These are phyloP conservation scores for Drosophila dunni DNA, from an alignment of 1,140 invertebrate genomes.

Conservation along the genomic window DNA sequence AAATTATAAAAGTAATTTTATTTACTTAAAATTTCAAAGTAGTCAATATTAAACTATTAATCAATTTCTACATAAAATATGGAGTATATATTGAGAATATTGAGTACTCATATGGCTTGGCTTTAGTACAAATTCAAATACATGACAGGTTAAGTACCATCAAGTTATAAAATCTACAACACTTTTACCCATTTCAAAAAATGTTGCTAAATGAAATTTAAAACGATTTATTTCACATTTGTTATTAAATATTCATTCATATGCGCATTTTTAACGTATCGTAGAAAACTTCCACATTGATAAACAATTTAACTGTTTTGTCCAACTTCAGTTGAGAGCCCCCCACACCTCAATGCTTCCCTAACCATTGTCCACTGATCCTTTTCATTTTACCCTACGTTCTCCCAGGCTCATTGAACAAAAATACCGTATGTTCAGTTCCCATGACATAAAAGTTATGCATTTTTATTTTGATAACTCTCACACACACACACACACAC, in stretches of 20 bases:
- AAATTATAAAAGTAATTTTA: too few species aligned
- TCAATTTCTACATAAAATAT: too few species aligned
- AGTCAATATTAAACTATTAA: too few species aligned
- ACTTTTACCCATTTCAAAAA: neutral
- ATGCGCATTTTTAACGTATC: conserved; percentile 35
- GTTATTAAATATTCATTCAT: conserved; percentile 42
- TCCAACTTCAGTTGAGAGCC: conserved; percentile 16
- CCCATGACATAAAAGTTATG: conserved; percentile 73
- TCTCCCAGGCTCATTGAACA: conserved; percentile 15
- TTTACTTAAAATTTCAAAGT: too few species aligned
- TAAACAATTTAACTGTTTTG: conserved; percentile 49
- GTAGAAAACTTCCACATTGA: conserved; percentile 44
- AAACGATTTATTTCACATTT: conserved; percentile 40
- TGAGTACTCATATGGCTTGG: too few species aligned
- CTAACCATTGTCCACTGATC: neutral
- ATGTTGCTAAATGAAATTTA: conserved; percentile 25
- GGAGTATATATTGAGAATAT: too few species aligned
- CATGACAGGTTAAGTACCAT: neutral
- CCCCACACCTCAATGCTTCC: neutral
- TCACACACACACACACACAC: conserved; percentile 6
- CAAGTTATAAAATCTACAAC: neutral
- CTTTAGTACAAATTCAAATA: too few species aligned
- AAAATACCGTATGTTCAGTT: conserved; percentile 66
- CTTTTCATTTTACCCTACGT: conserved; percentile 23
- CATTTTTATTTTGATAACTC: conserved; percentile 63